Base-by-base conservation (phyloP, 2,888 invertebrate genomes). In the Conistra vaccinii region DNA sequence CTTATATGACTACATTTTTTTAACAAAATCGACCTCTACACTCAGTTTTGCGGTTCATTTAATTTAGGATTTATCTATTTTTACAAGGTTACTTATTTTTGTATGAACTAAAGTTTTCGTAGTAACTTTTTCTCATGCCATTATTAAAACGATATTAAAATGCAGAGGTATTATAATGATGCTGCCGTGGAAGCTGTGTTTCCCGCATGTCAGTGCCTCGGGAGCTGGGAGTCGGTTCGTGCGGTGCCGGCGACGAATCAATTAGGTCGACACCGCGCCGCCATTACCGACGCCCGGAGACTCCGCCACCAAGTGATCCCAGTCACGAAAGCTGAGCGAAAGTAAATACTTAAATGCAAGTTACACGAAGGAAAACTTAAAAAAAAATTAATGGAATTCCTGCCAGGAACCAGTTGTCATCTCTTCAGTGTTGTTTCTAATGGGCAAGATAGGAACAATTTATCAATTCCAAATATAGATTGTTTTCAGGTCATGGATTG, bases 211-310 rank as follows among this genome's bases (percentile, higher is more conserved):
- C 73, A 14, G 23, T 48, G 73, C 42, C 73, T 35, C 80, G 75
- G 74, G 63, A 73, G 75, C 51, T 35, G 23, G 20, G 57, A 29
- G 72, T 71, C 53, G 60, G 60, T 29, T 35, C 48, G 67, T 73
- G 65, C 57, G 65, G 51, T 65, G 74, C 74, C 66, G 69, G 61
- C 66, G 88, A 89, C 89, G 89, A 91, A 91, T 92, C 91, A 91
- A 92, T 92, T 92, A 92, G 90, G 87, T 87, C 81, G 85, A 87
- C 88, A 84, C 87, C 86, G 84, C 85, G 85, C 78, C 83, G 78
- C 89, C 88, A 88, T 90, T 90, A 89, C 76, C 79, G 81, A 66
- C 84, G 83, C 84, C 81, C 77, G 63, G 85, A 86, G 84, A 83
- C 81, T 87, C 58, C 75, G 68, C 73, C 51, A 55, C 69, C 63